phyloP scores from a whole-genome alignment of 2,797 vertebrate species.

The Sebastolobus alascanus region DNA sequence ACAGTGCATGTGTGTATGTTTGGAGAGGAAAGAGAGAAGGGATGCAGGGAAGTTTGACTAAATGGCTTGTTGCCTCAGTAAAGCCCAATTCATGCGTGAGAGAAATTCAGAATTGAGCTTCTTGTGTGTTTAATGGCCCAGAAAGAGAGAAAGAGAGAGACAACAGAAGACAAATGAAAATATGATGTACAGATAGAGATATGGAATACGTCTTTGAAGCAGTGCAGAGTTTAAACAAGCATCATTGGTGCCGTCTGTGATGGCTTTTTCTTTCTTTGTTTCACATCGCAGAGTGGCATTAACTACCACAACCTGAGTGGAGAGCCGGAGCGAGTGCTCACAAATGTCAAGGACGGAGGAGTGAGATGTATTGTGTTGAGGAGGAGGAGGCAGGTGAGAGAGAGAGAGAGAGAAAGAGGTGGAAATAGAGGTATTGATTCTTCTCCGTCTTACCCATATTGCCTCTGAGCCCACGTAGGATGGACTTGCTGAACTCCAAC shows the following conservation, averaged over 20 bases:
- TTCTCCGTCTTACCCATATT: conserved; percentile 92
- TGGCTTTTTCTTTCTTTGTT: not conserved
- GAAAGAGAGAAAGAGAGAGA: conserved; percentile 35
- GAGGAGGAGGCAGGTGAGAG: conserved; percentile 48
- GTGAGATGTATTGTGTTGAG: conserved; percentile 49
- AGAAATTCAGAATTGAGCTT: conserved; percentile 58
- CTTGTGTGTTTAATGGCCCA: conserved; percentile 66
- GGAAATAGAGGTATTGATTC: conserved; percentile 60
- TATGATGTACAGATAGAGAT: conserved; percentile 10
- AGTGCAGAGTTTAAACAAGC: not conserved
- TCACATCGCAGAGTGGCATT: conserved; percentile 13
- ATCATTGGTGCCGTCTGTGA: conserved; percentile 1
- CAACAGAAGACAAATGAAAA: conserved; percentile 41
- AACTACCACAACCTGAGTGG: conserved; percentile 12
- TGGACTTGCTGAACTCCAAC: conserved; percentile 94
- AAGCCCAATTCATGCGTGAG: conserved; percentile 64
- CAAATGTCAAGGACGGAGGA: conserved; percentile 57
- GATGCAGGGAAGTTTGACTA: conserved; percentile 52
- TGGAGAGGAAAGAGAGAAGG: conserved; percentile 9
- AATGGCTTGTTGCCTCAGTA: conserved; percentile 60
- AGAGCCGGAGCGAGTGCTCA: conserved; percentile 38
- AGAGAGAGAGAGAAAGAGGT: conserved; percentile 45
- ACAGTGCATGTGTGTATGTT: not conserved
- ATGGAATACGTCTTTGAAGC: not conserved
- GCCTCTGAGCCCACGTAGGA: conserved; percentile 93